Evolutionary conservation across 2,888 invertebrate species (phyloP), one percentile per base, ranked within the genome.

Genomic region (Digitonthophagus gazella): DNA sequence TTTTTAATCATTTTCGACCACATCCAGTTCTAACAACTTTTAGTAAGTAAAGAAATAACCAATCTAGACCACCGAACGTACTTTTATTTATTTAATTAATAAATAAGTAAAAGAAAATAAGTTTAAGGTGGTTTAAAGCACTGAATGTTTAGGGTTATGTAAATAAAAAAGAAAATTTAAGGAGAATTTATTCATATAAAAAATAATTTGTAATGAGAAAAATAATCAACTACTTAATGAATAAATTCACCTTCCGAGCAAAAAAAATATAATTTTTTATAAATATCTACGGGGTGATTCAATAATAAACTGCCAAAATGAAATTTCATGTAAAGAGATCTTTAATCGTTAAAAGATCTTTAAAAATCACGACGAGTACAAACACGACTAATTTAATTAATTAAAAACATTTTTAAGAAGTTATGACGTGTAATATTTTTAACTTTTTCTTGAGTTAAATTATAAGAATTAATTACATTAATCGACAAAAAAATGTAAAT

Each of bases 71-170:
- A 44, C 28, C 11, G 28, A 44, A 44, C 28, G 11, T 11, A 44
- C n/a, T 44, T 44, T 44, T 11, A 44, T 44, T 44, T 44, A 8
- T 44, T 44, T 44, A 11, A 44, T 44, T 44, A 11, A 44, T 44
- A 44, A 44, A n/a, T n/a, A n/a, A n/a, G n/a, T 44, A 44, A 44
- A 44, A 44, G 11, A 44, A 44, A 44, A 44, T 44, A 44, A 44
- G 8, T 44, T 19, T 18, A 61, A 61, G 5, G 20, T 61, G 61
- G 61, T 20, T n/a, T 18, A 61, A n/a, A 61, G 61, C 61, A 61
- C 61, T 61, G 61, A 61, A 61, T 61, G 61, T 61, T 61, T 61
- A 61, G 61, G 61, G 18, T 61, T 61, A 61, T 61, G 20, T 20
- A 61, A 61, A 61, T 61, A 20, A 61, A 61, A 61, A 61, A 19